Evolutionary conservation across 2,113 vertebrate genomes (phyloP), one percentile per base, ranked within the genome.

Genomic region (Micromys minutus): DNA sequence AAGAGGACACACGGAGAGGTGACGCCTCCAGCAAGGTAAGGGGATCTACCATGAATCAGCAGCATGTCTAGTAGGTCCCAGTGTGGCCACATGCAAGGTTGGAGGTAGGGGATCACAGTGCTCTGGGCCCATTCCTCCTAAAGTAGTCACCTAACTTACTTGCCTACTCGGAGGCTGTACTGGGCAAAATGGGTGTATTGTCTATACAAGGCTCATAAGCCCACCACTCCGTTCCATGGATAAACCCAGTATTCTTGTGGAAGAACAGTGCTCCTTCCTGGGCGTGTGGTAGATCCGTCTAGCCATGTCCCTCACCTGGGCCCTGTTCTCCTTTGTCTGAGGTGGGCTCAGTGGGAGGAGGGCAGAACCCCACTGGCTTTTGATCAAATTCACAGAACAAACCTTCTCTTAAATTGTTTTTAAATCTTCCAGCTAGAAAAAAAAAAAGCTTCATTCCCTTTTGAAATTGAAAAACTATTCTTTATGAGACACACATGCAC

Each of bases 371-470:
- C 19, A 7, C 69, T 67, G 86, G 50, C 31, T 63, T 89, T 75
- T 15, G 5, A 15, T 17, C 57, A n/a, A 71, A 50, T 13, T 31
- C 31, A 59, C 26, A 45, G 15, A 42, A 61, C n/a, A 91, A 80
- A 36, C 13, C 61, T 72, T 45, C 65, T 76, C 67, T 59, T 45
- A 63, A 84, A 74, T 61, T 22, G 31, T 67, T 34, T 29, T 80
- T n/a, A n/a, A n/a, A 74, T 26, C 52, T 39, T 80, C 57, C 63
- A 87, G 45, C 17, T 69, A 29, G 52, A 13, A 87, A 89, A 89
- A 72, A 29, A 84, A 89, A 86, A 76, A 17, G 39, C 50, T 93
- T 72, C 74, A 72, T 31, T 74, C 52, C 50, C 77, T 81, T 94
- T 71, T 65, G 57, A 74, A 86, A 87, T 4, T 2, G 7, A 55